Evolutionary conservation across 2,797 vertebrate species (phyloP).

Genomic region (Kryptolebias ocellatus): DNA sequence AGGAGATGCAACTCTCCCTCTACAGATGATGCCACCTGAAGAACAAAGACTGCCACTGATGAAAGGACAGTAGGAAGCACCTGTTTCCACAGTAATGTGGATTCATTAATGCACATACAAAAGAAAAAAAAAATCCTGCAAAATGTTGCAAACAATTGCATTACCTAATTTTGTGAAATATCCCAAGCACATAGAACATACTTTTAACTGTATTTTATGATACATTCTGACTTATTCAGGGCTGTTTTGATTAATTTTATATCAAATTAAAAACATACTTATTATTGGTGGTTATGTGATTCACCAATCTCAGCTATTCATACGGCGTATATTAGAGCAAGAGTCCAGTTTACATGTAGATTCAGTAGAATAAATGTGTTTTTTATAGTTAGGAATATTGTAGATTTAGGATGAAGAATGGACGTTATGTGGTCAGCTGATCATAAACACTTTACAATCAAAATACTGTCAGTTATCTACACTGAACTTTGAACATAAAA

Average conservation of each 20-base stretch:
- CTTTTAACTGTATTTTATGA: background rate
- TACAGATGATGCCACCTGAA: constrained; percentile 52
- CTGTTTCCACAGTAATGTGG: constrained; percentile 45
- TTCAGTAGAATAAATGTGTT: too few relatives aligned
- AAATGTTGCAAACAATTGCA: background rate
- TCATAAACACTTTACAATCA: too few relatives aligned
- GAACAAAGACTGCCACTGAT: constrained; percentile 66
- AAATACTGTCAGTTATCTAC: background rate
- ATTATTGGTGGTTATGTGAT: background rate
- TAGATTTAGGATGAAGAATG: too few relatives aligned
- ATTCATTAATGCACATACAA: background rate
- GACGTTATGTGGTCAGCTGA: too few relatives aligned
- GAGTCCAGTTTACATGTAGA: too few relatives aligned
- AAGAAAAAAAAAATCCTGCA: background rate
- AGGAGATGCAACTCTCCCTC: constrained; percentile 54
- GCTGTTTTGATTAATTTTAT: background rate
- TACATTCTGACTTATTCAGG: background rate
- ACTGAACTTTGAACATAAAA: background rate
- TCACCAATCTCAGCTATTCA: too few relatives aligned
- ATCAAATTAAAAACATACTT: background rate
- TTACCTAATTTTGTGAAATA: background rate
- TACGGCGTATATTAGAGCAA: too few relatives aligned
- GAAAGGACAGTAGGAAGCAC: constrained; percentile 57
- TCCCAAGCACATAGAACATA: background rate
- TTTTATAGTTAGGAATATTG: too few relatives aligned